Base-by-base conservation (phyloP, 1,140 invertebrate species). In the Grapholita molesta region DNA sequence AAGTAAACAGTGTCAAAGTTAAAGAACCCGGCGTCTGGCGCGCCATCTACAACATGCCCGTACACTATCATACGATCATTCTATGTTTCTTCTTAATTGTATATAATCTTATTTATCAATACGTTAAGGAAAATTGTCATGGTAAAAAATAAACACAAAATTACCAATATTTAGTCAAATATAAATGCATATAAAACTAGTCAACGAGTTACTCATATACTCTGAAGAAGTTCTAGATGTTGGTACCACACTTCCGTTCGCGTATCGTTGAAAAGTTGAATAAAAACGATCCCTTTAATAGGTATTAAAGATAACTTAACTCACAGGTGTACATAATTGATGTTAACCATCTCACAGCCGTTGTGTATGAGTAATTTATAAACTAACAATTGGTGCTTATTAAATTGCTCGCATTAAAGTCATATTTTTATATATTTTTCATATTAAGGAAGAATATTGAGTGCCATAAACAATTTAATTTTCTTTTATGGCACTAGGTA, bases 71-170 rank as follows among this genome's bases (percentile, higher is more conserved):
- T 71, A 89, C 91, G 70, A 86, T 83, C 64, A 88, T 92, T 77
- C 70, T 92, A 73, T 92, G 91, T 86, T 86, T 92, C 73, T 77
- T 92, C 70, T 82, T 92, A 83, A 89, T 92, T 85, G 79, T 90
- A 83, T 92, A 92, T 84, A 92, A 92, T 82, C 81, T 92, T 76
- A 75, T 91, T 71, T 88, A 89, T 83, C 90, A 92, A 77, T 89
- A 92, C 71, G 85, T 88, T 80, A 91, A 92, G 77, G 81, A 91
- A 83, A 86, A 91, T 76, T 87, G 74, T 74, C 65, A 75, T 70
- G 75, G 72, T 70, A 79, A 78, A 76, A 79, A 78, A 77, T 79
- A 78, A 72, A 68, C 68, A 65, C 25, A 32, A 70, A 69, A 66
- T 70, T 71, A 55, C 52, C 61, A 66, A 75, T 35, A 28, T 67